Evolutionary conservation across 1,140 invertebrate species (phyloP).

Genomic region (Leptestheria dahalacensis): DNA sequence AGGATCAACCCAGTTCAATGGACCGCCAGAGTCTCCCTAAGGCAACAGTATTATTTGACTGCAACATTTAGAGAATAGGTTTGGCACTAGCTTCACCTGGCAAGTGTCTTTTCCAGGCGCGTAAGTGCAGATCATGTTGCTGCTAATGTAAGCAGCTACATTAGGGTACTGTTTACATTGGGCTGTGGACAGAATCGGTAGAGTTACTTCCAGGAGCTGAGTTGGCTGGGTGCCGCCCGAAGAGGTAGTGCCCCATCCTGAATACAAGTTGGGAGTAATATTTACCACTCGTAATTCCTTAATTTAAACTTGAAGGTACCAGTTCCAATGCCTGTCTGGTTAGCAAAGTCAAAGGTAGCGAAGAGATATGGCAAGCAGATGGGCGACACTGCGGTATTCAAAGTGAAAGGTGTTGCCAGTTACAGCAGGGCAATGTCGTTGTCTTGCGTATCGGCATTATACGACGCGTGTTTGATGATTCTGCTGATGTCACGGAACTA

Average conservation of each 20-base stretch:
- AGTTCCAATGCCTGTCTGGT: constrained; percentile 16
- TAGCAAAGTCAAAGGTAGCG: constrained; percentile 30
- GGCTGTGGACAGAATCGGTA: constrained; percentile 1
- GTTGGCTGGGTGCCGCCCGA: background rate
- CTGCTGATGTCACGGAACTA: too few species aligned
- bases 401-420: constrained; percentile 32
- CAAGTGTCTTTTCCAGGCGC: constrained; percentile 7
- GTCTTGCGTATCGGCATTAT: constrained; percentile 23
- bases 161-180: constrained; percentile 2
- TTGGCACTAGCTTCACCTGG: too few species aligned
- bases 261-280: background rate
- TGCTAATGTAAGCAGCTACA: background rate
- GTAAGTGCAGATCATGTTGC: constrained; percentile 13
- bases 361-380: constrained; percentile 46
- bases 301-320: background rate
- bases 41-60: too few species aligned
- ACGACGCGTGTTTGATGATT: constrained; percentile 29
- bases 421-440: constrained; percentile 47
- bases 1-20: background rate
- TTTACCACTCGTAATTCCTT: background rate
- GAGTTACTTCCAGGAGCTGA: background rate
- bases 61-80: too few species aligned
- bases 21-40: constrained; percentile 11
- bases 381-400: constrained; percentile 37
- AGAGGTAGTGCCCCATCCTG: constrained; percentile 5